A percentile compares a stretch with the other conserved stretches of the same genome.
phyloP scores from a whole-genome alignment of 2,888 invertebrate genomes.

The Mythimna impura region DNA sequence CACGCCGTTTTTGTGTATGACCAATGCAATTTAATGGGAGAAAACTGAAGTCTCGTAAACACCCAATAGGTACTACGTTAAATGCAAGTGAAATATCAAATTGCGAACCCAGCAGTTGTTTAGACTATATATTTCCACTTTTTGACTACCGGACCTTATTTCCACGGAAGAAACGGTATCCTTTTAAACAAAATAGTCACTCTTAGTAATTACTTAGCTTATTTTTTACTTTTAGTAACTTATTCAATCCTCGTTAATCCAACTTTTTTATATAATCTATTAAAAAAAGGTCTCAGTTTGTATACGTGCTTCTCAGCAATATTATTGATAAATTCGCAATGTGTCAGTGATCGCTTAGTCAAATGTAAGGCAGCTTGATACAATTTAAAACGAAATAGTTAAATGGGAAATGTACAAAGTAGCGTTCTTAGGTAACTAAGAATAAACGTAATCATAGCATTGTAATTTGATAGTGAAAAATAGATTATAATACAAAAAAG shows the following conservation, averaged over 20 bases:
- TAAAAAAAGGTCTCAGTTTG: neutral
- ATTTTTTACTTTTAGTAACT: neutral
- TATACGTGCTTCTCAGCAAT: neutral
- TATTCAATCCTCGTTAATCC: neutral
- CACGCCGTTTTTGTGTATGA: neutral
- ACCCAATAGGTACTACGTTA: neutral
- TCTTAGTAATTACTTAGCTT: neutral
- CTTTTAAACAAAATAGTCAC: neutral
- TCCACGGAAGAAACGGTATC: no score
- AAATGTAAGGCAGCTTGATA: constrained; percentile 8
- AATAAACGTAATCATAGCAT: neutral
- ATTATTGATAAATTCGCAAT: neutral
- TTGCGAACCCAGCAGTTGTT: neutral
- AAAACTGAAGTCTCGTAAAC: neutral
- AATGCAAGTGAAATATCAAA: neutral
- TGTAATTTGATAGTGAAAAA: constrained; percentile 23
- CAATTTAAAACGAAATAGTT: neutral
- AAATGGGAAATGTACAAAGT: constrained; percentile 11
- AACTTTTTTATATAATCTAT: neutral
- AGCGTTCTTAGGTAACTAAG: neutral
- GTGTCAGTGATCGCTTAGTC: neutral
- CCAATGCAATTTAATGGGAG: no score
- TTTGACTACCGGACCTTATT: neutral
- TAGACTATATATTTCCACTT: neutral
- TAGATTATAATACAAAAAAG: constrained; percentile 18